Evolutionary conservation across 2,113 vertebrate genomes (phyloP), one percentile per base, ranked within the genome.

Genomic region (Piaya cayana): DNA sequence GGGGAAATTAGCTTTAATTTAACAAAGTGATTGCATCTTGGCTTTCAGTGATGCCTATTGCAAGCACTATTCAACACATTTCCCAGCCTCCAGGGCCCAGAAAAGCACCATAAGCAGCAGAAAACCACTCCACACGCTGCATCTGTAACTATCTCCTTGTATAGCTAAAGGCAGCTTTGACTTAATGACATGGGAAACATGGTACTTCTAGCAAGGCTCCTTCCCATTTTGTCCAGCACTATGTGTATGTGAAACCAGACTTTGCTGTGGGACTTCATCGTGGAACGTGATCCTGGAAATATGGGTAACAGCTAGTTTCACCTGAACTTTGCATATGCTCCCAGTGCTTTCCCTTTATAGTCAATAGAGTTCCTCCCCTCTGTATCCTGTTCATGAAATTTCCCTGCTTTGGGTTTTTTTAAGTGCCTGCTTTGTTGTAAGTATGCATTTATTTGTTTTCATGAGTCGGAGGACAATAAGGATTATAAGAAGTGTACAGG

Each of bases 1-100:
- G 87, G 83, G 82, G 56, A 95, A 96, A 97, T 95, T 18, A 96
- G 88, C 92, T 82, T 93, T 92, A 86, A 93, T 96, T 93, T 94
- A 87, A 83, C 72, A 22, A 86, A 95, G 79, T 86, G 85, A 94
- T 95, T 97, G 88, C 86, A 45, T 93, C 82, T 97, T 96, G 92
- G 93, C 94, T 92, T 93, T 88, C 86, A 86, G 82, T 95, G 39
- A 83, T 75, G 90, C 52, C 68, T 94, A 50, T 10, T 83, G 75
- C 53, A 91, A 87, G 29, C 1, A 1, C 55, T 82, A 55, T 93
- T 94, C 79, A 91, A 32, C 23, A 59, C 15, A 50, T 26, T 5
- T 22, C 43, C 22, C 65, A 32, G n/a, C 25, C 55, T 22, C 68
- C 53, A 71, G 59, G 39, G 76, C 36, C 55, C 68, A 67, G 59